Base-by-base conservation (phyloP, 2,888 invertebrate species). In the Lacanobia oleracea region DNA sequence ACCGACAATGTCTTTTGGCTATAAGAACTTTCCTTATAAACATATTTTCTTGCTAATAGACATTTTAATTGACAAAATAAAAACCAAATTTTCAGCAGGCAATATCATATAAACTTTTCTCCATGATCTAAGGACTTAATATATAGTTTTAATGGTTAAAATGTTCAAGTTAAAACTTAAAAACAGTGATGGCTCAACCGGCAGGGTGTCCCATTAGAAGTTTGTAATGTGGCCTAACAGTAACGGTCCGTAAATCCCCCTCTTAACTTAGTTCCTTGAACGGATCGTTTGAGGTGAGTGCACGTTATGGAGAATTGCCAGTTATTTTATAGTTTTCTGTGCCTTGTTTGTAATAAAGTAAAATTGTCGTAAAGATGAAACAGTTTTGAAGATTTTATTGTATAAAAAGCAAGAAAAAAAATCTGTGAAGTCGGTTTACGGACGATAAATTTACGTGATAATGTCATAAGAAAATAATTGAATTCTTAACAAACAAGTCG, bases 181-280 rank as follows among this genome's bases (percentile, higher is more conserved):
- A 67, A 73, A 67, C 40, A 60, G 16, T 50, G 64, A 73, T 61
- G 73, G 67, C 68, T 77, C 61, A 65, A 57, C 53, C 56, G 5
- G 66, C 16, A 48, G 64, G 81, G 61, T 62, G 72, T 73, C 70
- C 68, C 82, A 79, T 81, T 82, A 77, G 70, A 82, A 84, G 80
- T 86, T 83, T 67, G 73, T 84, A 81, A 84, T 84, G 86, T 82
- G 48, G 75, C 62, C 72, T 82, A 73, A 79, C 85, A 70, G 81
- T 75, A 68, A 79, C 77, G 81, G 81, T 81, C 75, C 67, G 75
- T 83, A 84, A 86, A 79, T 72, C 63, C 50, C 67, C 80, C 72
- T 81, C 48, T 80, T 79, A 78, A 77, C 78, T 82, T 81, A 79
- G 86, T 79, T 86, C 66, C 68, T 75, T 64, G 62, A 81, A 77